These are phyloP conservation scores for Drosophila melanica DNA, from an alignment of 1,140 invertebrate genomes.

Conservation along the genomic window DNA sequence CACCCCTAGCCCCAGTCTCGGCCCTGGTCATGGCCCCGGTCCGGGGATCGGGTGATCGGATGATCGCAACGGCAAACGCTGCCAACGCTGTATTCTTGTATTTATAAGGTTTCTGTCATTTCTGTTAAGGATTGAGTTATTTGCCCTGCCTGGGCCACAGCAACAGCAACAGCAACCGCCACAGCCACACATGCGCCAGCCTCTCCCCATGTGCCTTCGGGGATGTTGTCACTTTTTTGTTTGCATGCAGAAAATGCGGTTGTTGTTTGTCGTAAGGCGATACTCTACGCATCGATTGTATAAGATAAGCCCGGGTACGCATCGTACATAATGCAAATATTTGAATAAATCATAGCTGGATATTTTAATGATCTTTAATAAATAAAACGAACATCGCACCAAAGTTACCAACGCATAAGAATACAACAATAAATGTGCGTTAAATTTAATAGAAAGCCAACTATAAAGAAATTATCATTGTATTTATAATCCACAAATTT, in stretches of 20 bases:
- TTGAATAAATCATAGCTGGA: conserved; percentile 64
- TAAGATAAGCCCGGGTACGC: conserved; percentile 44
- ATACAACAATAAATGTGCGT: not conserved
- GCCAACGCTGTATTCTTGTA: conserved; percentile 68
- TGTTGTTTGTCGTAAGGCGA: conserved; percentile 65
- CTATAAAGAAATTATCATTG: too few species aligned
- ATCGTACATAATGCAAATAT: conserved; percentile 59
- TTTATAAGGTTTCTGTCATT: conserved; percentile 81
- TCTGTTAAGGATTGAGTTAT: conserved; percentile 81
- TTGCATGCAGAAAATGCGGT: conserved; percentile 68
- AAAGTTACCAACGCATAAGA: not conserved
- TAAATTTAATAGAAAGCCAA: not conserved
- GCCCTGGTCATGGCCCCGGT: not conserved
- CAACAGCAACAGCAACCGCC: too few species aligned
- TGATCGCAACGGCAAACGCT: conserved; percentile 47
- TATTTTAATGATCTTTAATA: conserved; percentile 28
- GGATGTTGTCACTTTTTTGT: conserved; percentile 56
- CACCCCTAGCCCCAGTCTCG: too few species aligned
- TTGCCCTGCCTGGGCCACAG: conserved; percentile 47
- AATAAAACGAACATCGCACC: not conserved
- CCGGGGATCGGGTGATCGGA: conserved; percentile 58
- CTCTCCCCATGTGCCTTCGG: conserved; percentile 43
- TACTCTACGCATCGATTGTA: conserved; percentile 57
- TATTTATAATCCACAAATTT: too few species aligned
- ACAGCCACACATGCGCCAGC: not conserved